Conservation (phyloP, 2,888 invertebrate species). For the Dusona sp. region DNA sequence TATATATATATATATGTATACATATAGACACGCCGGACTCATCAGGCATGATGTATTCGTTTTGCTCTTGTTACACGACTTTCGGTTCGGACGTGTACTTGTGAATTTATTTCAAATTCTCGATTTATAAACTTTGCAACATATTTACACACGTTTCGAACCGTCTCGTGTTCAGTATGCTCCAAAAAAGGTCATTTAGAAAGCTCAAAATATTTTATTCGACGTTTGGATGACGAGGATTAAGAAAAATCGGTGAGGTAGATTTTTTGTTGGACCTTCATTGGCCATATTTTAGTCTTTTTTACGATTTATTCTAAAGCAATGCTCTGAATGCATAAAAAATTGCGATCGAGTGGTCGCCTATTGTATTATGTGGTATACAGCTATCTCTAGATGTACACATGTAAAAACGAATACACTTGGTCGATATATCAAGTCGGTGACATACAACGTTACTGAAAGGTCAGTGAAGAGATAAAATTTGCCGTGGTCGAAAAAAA, state of each 20-base stretch:
- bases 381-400: neutral
- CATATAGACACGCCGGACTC: neutral
- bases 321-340: slow-evolving; percentile 34
- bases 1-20: neutral
- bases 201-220: neutral
- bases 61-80: slow-evolving; percentile 9
- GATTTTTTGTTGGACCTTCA: neutral
- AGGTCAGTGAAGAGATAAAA: slow-evolving; percentile 58
- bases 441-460: slow-evolving; percentile 51
- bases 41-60: neutral
- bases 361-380: slow-evolving; percentile 2
- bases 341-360: slow-evolving; percentile 6
- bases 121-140: slow-evolving; percentile 30
- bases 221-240: neutral
- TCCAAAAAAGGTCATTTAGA: neutral
- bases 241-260: neutral
- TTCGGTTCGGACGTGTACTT: neutral
- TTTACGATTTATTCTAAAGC: neutral
- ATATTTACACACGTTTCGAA: slow-evolving; percentile 26
- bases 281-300: neutral
- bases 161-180: neutral
- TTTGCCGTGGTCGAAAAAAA: slow-evolving; percentile 31
- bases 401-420: slow-evolving; percentile 19
- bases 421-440: slow-evolving; percentile 56
- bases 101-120: slow-evolving; percentile 8